Evolutionary conservation across 2,888 invertebrate genomes (phyloP), one percentile per base, ranked within the genome.

Genomic region (Cryptosula pallasiana): DNA sequence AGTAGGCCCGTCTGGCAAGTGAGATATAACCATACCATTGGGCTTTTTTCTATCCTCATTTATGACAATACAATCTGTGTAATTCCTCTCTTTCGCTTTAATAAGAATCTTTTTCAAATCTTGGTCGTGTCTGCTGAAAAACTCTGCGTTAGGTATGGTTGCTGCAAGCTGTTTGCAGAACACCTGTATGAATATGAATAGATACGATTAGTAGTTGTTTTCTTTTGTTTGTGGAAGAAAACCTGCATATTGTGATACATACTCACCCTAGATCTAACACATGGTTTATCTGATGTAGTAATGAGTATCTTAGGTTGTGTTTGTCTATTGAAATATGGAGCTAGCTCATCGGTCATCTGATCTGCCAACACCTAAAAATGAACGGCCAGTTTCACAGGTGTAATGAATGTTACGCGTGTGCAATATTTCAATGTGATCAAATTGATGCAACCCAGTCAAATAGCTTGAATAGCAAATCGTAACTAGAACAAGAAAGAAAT

Each of bases 251-350:
- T n/a, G n/a, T n/a, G n/a, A n/a, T n/a, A n/a, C n/a, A n/a, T 20
- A 32, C 35, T 16, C 23, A 54, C 35, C 32, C 35, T 35, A 76
- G 79, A 81, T 79, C 88, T 88, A 76, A 85, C 81, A 78, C 91
- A 90, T 0, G 97, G 96, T 87, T 95, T 94, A 81, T 96, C 96
- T 0, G 92, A 90, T 78, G 92, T 96, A 13, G 97, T 97, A 71
- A 99, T 93, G n/a, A 99, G 86, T 34, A 99, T 92, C 88, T 96
- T 97, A 0, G 98, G 98, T 77, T 91, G 91, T 78, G 93, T 93
- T 3, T 90, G 88, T 75, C 92, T 89, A 77, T 90, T 89, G 82
- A 93, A 97, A 84, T 94, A 97, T 27, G 90, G 83, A 72, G 93
- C 90, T 79, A 96, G 90, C 83, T 97, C 96, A 86, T 99, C 93